Base-by-base conservation (phyloP, 2,113 vertebrate genomes). In the Solea senegalensis region DNA sequence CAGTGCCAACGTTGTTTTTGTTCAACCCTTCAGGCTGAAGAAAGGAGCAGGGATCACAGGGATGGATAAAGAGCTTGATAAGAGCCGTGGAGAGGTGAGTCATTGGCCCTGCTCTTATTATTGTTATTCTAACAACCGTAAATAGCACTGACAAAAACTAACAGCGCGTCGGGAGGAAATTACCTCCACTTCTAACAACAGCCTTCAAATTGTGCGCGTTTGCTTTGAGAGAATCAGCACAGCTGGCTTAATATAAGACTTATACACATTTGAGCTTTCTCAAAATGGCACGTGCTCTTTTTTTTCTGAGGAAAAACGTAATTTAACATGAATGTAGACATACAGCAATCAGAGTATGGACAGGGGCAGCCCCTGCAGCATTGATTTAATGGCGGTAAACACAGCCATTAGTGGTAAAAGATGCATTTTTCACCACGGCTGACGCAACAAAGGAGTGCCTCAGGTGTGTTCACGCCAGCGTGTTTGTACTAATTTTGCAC, bases 341-440 rank as follows among this genome's bases (percentile, higher is more conserved):
- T 21, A 21, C 21, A 21, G 21, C 21, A 21, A 21, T 21, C 21
- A 21, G 27, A 55, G 26, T 45, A 5, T 1, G 14, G 7, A 65
- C 21, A 48, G 21, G 8, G 21, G 21, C 21, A 21, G 16, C 49
- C 71, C 80, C 69, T 8, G 26, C 56, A 12, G 51, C 55, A 68
- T 39, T 51, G 65, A 80, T 69, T 74, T 65, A 80, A 86, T 61
- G 59, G 34, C 74, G 27, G 82, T 77, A 84, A 89, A 90, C 80
- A 90, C 65, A 84, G 65, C 77, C 60, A 87, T 89, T 86, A 87
- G 71, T 39, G 64, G 72, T 13, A 16, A 82, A 82, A 76, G 73
- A 52, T 56, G 57, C 40, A 54, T 77, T 73, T 84, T 83, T 74
- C 64, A 70, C 62, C 44, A 66, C 5, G 15, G 65, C 40, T 39